phyloP scores from a whole-genome alignment of 2,888 invertebrate genomes.

The Sinopyrophorus schimmeli region DNA sequence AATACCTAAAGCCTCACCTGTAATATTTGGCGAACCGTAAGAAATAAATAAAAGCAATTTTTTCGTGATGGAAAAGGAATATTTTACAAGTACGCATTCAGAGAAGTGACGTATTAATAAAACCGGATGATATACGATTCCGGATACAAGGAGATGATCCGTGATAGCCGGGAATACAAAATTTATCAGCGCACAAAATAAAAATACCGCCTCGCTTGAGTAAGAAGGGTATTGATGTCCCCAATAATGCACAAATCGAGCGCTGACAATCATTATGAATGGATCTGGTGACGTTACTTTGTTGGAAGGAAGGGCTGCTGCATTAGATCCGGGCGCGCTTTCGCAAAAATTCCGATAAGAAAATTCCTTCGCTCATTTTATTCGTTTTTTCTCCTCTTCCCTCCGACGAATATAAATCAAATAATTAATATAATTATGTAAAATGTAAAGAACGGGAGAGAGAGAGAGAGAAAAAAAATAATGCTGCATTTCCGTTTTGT shows the following conservation, averaged over 20 bases:
- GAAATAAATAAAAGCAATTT: no score
- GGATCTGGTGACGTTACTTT: constrained; percentile 33
- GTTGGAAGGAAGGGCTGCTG: constrained; percentile 27
- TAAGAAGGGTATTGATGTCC: constrained; percentile 37
- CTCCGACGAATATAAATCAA: no score
- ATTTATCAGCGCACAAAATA: constrained; percentile 40
- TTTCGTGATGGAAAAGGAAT: constrained; percentile 26
- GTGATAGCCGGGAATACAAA: constrained; percentile 38
- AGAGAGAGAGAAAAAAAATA: no score
- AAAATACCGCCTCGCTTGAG: constrained; percentile 37
- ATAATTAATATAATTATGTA: no score
- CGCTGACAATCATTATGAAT: constrained; percentile 38
- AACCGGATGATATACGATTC: constrained; percentile 33
- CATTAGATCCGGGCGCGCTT: constrained; percentile 28
- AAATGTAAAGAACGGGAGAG: no score
- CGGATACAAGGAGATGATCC: constrained; percentile 40
- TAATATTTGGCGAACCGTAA: no score
- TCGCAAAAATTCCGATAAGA: constrained; percentile 18
- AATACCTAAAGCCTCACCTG: no score
- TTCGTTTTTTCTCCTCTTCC: no score
- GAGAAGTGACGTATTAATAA: constrained; percentile 35
- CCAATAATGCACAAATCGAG: constrained; percentile 37
- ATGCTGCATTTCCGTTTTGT: no score
- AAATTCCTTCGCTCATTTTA: constrained; percentile 8
- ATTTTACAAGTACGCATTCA: constrained; percentile 27